Conservation (phyloP, 2,113 vertebrate species). For the Callocephalon fimbriatum region DNA sequence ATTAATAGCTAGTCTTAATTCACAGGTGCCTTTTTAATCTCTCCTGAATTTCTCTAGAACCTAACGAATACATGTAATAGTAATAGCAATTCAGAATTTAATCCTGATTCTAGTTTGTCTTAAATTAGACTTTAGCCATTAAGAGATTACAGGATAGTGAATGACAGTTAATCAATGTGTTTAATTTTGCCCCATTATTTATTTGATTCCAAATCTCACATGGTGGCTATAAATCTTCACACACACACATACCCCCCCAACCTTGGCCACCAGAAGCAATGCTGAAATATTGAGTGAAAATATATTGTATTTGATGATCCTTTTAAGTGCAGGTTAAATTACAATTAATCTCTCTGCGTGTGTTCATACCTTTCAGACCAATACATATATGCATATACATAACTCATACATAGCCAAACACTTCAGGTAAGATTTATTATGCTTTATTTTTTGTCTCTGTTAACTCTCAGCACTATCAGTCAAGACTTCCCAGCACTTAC, state of each 20-base stretch:
- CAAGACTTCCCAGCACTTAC: slow-evolving; percentile 55
- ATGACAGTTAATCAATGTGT: slow-evolving; percentile 71
- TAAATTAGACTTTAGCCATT: slow-evolving; percentile 66
- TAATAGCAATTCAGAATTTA: slow-evolving; percentile 66
- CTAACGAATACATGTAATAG: slow-evolving; percentile 65
- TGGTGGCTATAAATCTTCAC: slow-evolving; percentile 51
- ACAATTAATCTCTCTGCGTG: slow-evolving; percentile 16
- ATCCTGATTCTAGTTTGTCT: slow-evolving; percentile 57
- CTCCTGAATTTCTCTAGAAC: slow-evolving; percentile 55
- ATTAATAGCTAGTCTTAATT: slow-evolving; percentile 51
- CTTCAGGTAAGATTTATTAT: slow-evolving; percentile 25
- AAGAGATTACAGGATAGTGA: slow-evolving; percentile 65
- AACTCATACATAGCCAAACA: slow-evolving; percentile 3
- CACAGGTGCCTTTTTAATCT: slow-evolving; percentile 63
- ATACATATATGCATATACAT: slow-evolving; percentile 18
- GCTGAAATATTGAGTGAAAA: background rate
- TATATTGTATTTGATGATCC: slow-evolving; percentile 41
- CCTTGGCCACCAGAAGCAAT: background rate
- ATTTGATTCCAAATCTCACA: slow-evolving; percentile 55
- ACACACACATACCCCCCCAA: background rate
- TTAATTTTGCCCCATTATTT: slow-evolving; percentile 73
- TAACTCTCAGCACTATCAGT: slow-evolving; percentile 56
- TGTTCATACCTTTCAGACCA: background rate
- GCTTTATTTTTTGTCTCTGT: slow-evolving; percentile 37
- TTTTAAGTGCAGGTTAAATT: slow-evolving; percentile 35